phyloP scores from a whole-genome alignment of 2,888 invertebrate species.

The Callimorpha dominula region DNA sequence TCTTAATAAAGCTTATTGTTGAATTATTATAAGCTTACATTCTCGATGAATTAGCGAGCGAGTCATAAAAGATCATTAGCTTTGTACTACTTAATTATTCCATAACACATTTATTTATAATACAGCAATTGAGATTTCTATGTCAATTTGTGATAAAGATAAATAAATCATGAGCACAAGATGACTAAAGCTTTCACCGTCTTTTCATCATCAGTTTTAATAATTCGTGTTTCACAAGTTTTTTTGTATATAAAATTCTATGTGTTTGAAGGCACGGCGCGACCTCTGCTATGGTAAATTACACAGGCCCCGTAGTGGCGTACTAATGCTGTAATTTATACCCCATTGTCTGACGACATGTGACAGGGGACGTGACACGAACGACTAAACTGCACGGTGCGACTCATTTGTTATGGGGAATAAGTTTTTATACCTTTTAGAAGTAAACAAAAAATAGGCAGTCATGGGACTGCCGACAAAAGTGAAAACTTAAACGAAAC shows the following conservation, averaged over 20 bases:
- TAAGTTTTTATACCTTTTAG: slow-evolving; percentile 14
- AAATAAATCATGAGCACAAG: slow-evolving; percentile 26
- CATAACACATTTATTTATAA: slow-evolving; percentile 13
- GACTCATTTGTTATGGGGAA: slow-evolving; percentile 36
- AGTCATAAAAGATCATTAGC: slow-evolving; percentile 36
- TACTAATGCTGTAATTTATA: slow-evolving; percentile 67
- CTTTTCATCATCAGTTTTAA: slow-evolving; percentile 43
- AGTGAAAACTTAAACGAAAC: too few relatives aligned
- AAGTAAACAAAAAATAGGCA: background rate
- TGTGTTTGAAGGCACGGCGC: slow-evolving; percentile 50
- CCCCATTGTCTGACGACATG: slow-evolving; percentile 67
- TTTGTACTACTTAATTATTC: background rate
- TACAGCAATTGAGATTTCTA: slow-evolving; percentile 15
- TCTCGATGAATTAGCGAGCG: slow-evolving; percentile 22
- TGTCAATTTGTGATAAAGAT: slow-evolving; percentile 24
- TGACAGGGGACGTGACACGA: slow-evolving; percentile 51
- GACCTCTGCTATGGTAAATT: slow-evolving; percentile 54
- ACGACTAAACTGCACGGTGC: slow-evolving; percentile 40
- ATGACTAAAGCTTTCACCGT: slow-evolving; percentile 20
- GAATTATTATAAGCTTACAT: slow-evolving; percentile 19
- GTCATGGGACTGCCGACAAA: too few relatives aligned
- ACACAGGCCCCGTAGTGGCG: slow-evolving; percentile 49
- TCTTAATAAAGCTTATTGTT: slow-evolving; percentile 22
- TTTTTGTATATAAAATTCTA: slow-evolving; percentile 53
- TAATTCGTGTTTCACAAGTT: slow-evolving; percentile 40